These are phyloP conservation scores for Squalus acanthias DNA, from an alignment of 2,797 vertebrate genomes.

Conservation along the genomic window DNA sequence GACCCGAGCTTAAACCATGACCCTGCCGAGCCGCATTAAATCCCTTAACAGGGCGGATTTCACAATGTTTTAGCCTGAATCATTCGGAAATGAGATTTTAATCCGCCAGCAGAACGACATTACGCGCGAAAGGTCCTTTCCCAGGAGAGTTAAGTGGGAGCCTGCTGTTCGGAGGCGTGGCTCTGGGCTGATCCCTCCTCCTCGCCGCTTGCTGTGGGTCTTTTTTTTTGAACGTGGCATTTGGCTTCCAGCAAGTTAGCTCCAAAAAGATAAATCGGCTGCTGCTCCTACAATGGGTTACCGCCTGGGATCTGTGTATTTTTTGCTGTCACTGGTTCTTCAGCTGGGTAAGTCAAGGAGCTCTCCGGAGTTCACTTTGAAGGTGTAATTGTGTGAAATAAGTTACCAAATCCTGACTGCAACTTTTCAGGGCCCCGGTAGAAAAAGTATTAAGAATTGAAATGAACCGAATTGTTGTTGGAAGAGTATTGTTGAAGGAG, in stretches of 20 bases:
- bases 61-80: neutral
- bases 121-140: neutral
- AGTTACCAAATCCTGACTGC: neutral
- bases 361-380: neutral
- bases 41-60: constrained; percentile 13
- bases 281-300: neutral
- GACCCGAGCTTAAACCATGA: neutral
- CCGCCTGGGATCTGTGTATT: neutral
- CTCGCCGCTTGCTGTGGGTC: neutral
- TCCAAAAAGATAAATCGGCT: neutral
- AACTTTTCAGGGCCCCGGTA: neutral
- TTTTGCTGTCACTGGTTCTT: neutral
- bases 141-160: neutral
- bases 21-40: neutral
- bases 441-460: neutral
- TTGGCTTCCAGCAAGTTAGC: constrained; percentile 7
- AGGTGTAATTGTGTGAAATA: neutral
- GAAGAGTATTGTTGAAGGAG: too few species aligned
- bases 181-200: neutral
- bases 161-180: constrained; percentile 20
- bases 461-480: neutral
- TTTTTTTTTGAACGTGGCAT: constrained; percentile 12
- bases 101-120: neutral
- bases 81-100: constrained; percentile 28
- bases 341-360: constrained; percentile 12